Base-by-base conservation (phyloP, 2,888 invertebrate genomes). In the Hypselothyrea guttata region DNA sequence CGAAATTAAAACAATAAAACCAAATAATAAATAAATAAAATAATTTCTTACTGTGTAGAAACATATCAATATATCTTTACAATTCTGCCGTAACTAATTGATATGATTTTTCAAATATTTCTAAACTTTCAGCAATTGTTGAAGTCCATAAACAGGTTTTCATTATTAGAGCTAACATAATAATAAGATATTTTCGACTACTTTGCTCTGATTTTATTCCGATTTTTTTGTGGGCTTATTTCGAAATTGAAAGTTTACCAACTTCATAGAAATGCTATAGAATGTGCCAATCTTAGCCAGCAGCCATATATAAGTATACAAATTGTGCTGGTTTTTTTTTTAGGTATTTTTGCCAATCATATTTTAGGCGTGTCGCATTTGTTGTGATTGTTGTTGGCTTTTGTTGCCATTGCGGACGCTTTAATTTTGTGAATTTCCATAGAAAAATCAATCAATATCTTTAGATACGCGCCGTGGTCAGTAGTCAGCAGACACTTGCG, bases 201-300 rank as follows among this genome's bases (percentile, higher is more conserved):
- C 22, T 15, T 33, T 48, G 59, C 47, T 57, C 53, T 22, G 55
- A 60, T 64, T 64, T 30, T 15, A 31, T 33, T 15, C 38, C 30
- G 54, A 47, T 52, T 44, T 54, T 30, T 12, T 5, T 22, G 22
- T 22, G 22, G 30, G 9, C 61, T 45, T 45, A 45, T 67, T 75
- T 66, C 55, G 68, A 71, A 77, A 79, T 66, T 54, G 83, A 77
- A 79, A 79, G 84, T 59, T 56, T 60, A 49, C 35, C 46, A 30
- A 16, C 41, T 37, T 41, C 16, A 34, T 53, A 7, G 58, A 52
- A 55, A 52, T 40, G 22, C 45, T 11, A 47, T 44, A 74, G 64
- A 81, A 75, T 77, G 75, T 47, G 67, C 58, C 62, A 67, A 67
- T 60, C 58, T 58, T 47, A 55, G 45, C 57, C 55, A 35, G 38